These are phyloP conservation scores for Bothrops alternatus DNA, from an alignment of 2,797 vertebrate species.

Conservation along the genomic window DNA sequence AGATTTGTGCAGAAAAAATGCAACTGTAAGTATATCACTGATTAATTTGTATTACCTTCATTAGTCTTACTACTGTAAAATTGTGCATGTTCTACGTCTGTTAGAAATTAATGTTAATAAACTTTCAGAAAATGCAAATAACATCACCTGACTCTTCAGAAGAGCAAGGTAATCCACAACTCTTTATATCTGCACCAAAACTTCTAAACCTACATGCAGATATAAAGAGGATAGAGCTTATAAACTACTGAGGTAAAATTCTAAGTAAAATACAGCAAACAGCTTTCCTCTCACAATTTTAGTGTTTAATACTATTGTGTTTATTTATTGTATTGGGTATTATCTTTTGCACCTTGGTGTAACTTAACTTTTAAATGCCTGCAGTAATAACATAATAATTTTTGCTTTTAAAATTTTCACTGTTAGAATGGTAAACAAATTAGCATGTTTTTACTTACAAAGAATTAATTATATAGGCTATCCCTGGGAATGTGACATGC, in stretches of 20 bases:
- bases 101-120: neutral
- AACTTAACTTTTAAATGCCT: neutral
- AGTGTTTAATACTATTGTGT: neutral
- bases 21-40: constrained; percentile 84
- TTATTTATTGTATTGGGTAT: constrained; percentile 21
- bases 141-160: constrained; percentile 15
- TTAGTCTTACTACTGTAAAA: constrained; percentile 3
- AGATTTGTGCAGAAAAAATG: constrained; percentile 99
- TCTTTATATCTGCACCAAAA: neutral
- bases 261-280: constrained; percentile 23
- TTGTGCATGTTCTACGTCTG: constrained; percentile 5
- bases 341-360: constrained; percentile 3
- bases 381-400: neutral
- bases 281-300: neutral
- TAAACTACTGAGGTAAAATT: constrained; percentile 22
- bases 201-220: neutral
- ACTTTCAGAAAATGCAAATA: constrained; percentile 18
- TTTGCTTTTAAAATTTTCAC: neutral
- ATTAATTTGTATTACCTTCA: constrained; percentile 17
- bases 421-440: constrained; percentile 3
- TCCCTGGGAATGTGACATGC: neutral
- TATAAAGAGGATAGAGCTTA: neutral
- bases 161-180: constrained; percentile 10
- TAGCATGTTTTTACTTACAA: neutral
- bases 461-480: neutral